Base-by-base conservation (phyloP, 2,888 invertebrate species). In the Nemurella pictetii region DNA sequence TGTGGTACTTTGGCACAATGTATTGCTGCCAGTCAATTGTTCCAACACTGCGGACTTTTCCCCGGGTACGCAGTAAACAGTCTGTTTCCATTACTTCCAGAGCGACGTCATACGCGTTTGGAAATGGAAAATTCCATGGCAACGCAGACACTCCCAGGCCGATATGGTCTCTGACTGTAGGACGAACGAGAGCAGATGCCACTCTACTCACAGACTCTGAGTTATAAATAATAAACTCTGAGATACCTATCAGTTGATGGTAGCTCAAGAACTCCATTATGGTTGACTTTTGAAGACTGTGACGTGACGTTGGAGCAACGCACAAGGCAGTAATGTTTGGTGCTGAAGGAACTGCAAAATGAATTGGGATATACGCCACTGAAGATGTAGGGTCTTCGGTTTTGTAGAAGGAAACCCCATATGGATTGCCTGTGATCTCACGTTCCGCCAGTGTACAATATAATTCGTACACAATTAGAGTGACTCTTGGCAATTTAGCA, bases 221-320 rank as follows among this genome's bases (percentile, higher is more conserved):
- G 87, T 94, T 93, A 88, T 95, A 95, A 86, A 94, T 92, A 80
- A 94, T 91, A 88, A 94, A 95, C 86, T 93, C 92, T 87, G 93
- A 91, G 0, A 95, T 91, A 0, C 95, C 95, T 89, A 95, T 91
- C 87, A 94, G 90, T 87, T 93, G 92, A 87, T 95, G 94, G 88
- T 93, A 94, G 29, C 93, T 93, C 80, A 95, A 88, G 88, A 95
- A 95, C 88, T 94, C 93, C 83, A 94, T 91, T 86, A 95, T 92
- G 20, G 92, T 90, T 87, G 92, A 92, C 87, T 92, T 91, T 0
- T 91, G 91, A 26, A 93, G 90, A 20, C 92, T 89, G 0, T 92
- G 93, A 82, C 91, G 90, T 88, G 91, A 90, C 75, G 93, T 92
- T 0, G 95, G 94, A 87, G 92, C 91, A 5, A 95, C 92, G 89